These are phyloP conservation scores for Holacanthus passer DNA, from an alignment of 2,113 vertebrate species.

Conservation along the genomic window DNA sequence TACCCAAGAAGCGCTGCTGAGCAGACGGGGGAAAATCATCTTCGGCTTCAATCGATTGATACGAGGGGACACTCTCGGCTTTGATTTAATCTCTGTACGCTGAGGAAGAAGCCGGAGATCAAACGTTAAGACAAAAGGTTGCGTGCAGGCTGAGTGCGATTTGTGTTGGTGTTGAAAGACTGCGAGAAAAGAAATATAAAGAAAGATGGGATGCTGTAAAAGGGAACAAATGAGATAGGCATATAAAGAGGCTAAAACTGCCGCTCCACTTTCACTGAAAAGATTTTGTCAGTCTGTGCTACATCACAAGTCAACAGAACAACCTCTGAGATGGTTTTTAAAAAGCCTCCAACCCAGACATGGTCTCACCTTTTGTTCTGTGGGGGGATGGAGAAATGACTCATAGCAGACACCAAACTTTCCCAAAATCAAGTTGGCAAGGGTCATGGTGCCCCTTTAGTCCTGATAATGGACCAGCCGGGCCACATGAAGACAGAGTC, in stretches of 20 bases:
- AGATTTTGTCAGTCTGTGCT: conserved; percentile 15
- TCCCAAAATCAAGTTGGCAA: conserved; percentile 26
- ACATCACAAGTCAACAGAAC: conserved; percentile 31
- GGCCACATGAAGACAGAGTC: conserved; percentile 58
- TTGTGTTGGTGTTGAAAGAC: conserved; percentile 13
- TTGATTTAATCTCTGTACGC: not conserved
- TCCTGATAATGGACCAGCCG: conserved; percentile 57
- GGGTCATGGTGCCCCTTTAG: conserved; percentile 52
- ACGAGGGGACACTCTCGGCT: conserved; percentile 19
- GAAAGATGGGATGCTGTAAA: not conserved
- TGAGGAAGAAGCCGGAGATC: conserved; percentile 34
- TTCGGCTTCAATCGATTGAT: conserved; percentile 42
- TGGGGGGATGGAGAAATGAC: conserved; percentile 40
- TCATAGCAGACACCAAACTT: conserved; percentile 17
- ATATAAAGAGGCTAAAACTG: not conserved
- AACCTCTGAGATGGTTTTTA: conserved; percentile 25
- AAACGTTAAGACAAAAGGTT: conserved; percentile 33
- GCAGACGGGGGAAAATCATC: conserved; percentile 23
- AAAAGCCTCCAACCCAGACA: conserved; percentile 39
- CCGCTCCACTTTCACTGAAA: not conserved
- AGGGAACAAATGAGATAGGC: conserved; percentile 14
- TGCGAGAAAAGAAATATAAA: not conserved
- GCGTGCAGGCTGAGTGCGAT: not conserved
- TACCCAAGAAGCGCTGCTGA: conserved; percentile 68
- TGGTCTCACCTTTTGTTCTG: conserved; percentile 61